These are phyloP conservation scores for Auanema freiburgensis DNA, from an alignment of 2,888 invertebrate genomes.

Conservation along the genomic window DNA sequence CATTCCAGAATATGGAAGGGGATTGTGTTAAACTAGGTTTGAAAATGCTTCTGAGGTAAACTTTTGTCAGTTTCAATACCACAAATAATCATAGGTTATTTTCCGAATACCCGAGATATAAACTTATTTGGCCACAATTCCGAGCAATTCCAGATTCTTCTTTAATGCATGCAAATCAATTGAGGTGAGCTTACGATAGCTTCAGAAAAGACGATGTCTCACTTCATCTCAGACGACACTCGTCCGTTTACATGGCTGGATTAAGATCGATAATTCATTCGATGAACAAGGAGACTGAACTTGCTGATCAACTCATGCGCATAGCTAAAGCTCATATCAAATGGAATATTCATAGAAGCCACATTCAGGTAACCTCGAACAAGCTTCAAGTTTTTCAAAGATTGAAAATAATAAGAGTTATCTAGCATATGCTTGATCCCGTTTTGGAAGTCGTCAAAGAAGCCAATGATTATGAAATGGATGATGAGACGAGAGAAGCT, in stretches of 20 bases:
- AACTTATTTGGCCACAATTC: slow-evolving; percentile 61
- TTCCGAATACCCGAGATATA: slow-evolving; percentile 59
- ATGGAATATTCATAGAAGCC: slow-evolving; percentile 57
- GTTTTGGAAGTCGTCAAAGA: slow-evolving; percentile 48
- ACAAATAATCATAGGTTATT: slow-evolving; percentile 53
- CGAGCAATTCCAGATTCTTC: slow-evolving; percentile 57
- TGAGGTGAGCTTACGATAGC: too few relatives aligned
- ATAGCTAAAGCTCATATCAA: slow-evolving; percentile 60
- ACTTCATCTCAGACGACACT: slow-evolving; percentile 34
- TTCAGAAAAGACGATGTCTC: too few relatives aligned
- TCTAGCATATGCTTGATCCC: slow-evolving; percentile 58
- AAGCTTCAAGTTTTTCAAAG: slow-evolving; percentile 20
- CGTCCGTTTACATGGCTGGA: slow-evolving; percentile 55
- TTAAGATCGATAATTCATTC: slow-evolving; percentile 54
- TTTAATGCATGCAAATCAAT: slow-evolving; percentile 54
- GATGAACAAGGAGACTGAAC: slow-evolving; percentile 51
- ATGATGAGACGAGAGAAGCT: slow-evolving; percentile 43
- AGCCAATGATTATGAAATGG: slow-evolving; percentile 32
- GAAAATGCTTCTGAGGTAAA: slow-evolving; percentile 45
- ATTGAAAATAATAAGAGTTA: too few relatives aligned
- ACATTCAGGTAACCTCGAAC: slow-evolving; percentile 57
- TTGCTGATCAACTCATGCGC: slow-evolving; percentile 42
- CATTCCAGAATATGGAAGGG: slow-evolving; percentile 40
- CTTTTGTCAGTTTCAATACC: slow-evolving; percentile 6
- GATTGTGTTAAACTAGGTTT: slow-evolving; percentile 42